Conservation (phyloP, 2,113 vertebrate genomes). For the Tychaedon coryphoeus region DNA sequence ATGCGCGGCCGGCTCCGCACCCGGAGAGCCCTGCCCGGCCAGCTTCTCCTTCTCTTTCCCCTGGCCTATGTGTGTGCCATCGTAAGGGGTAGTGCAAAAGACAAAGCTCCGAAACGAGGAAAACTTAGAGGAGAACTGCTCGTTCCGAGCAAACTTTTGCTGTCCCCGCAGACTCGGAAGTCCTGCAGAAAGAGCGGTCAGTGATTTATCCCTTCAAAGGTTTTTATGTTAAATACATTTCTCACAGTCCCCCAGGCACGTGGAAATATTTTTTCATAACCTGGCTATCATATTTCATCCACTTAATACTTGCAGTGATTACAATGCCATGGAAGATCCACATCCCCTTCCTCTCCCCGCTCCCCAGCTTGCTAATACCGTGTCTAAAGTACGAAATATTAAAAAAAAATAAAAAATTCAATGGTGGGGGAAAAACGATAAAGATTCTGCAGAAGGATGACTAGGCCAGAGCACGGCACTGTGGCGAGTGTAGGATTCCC, state of each 20-base stretch:
- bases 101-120: neutral
- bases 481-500: neutral
- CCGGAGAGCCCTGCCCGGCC: neutral
- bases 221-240: slow-evolving; percentile 23
- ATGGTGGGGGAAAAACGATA: neutral
- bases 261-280: slow-evolving; percentile 31
- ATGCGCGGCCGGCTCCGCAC: neutral
- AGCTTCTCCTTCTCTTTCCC: neutral
- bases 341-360: neutral
- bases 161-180: neutral
- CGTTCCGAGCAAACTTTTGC: neutral
- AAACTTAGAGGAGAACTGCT: neutral
- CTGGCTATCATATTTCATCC: neutral
- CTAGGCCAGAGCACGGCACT: neutral
- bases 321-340: neutral
- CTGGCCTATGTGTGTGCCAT: neutral
- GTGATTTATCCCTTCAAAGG: neutral
- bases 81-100: neutral
- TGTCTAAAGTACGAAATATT: neutral
- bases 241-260: neutral
- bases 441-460: neutral
- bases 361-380: neutral
- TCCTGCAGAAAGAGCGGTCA: slow-evolving; percentile 13
- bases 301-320: neutral
- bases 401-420: neutral